Conservation (phyloP, 53 echinoderm and acorn worm species). For the Patiria pectinifera region DNA sequence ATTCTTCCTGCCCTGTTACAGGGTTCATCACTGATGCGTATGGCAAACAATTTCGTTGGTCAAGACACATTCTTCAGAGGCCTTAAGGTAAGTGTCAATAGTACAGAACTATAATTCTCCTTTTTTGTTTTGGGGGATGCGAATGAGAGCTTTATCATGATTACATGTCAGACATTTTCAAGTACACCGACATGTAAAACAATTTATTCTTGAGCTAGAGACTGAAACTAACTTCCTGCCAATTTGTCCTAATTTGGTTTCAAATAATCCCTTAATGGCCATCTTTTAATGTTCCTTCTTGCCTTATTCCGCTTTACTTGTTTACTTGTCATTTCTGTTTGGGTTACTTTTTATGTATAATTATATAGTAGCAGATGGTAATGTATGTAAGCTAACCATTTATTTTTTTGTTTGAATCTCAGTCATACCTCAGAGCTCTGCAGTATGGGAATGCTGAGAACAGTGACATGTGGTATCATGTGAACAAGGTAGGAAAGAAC, state of each 20-base stretch:
- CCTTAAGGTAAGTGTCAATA: slow-evolving; percentile 68
- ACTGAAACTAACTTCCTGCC: background rate
- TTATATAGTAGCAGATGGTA: too few relatives aligned
- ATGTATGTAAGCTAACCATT: background rate
- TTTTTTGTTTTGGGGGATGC: too few relatives aligned
- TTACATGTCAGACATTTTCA: too few relatives aligned
- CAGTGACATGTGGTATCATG: slow-evolving; percentile 83
- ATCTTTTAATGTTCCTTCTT: too few relatives aligned
- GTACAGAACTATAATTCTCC: background rate
- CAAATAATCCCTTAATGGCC: too few relatives aligned
- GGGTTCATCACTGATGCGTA: slow-evolving; percentile 88
- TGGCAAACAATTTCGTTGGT: slow-evolving; percentile 86
- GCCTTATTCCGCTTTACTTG: too few relatives aligned
- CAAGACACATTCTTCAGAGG: slow-evolving; percentile 78
- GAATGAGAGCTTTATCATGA: too few relatives aligned
- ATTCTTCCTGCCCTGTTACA: slow-evolving; percentile 21
- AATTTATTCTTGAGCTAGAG: background rate
- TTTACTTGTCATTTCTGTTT: too few relatives aligned
- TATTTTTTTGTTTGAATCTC: background rate
- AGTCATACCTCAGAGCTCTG: slow-evolving; percentile 79
- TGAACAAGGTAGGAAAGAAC: slow-evolving; percentile 70
- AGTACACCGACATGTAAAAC: background rate
- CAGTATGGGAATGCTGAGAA: slow-evolving; percentile 82
- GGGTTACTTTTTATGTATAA: too few relatives aligned
- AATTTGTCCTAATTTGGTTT: too few relatives aligned